Conservation (phyloP, 2,888 invertebrate genomes). For the Epsilonema sp. region DNA sequence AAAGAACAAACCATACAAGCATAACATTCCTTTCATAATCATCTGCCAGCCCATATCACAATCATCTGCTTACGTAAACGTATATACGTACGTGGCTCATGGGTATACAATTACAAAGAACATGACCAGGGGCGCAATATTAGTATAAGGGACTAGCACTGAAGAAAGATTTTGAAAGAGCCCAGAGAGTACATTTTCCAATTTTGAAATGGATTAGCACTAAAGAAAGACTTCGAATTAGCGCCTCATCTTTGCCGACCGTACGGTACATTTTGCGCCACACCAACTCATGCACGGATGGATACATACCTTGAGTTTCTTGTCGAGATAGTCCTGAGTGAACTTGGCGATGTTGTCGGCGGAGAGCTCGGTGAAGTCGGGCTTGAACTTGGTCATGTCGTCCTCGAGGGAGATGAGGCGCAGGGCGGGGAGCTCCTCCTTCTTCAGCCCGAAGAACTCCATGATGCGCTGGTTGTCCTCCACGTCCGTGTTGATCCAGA, state of each 20-base stretch:
- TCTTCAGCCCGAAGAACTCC: conserved; percentile 96
- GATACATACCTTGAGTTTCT: conserved; percentile 61
- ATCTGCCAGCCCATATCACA: background rate
- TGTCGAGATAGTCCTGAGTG: conserved; percentile 68
- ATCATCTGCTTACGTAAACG: too few relatives aligned
- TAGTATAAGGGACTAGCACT: too few relatives aligned
- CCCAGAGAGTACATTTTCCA: too few relatives aligned
- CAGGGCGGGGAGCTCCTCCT: conserved; percentile 44
- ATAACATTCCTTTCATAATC: background rate
- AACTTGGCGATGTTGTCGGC: conserved; percentile 56
- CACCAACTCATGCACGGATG: too few relatives aligned
- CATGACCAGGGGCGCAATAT: background rate
- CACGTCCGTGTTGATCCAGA: conserved; percentile 80
- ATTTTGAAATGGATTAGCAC: too few relatives aligned
- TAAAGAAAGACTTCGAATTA: too few relatives aligned
- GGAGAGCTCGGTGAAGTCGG: conserved; percentile 41
- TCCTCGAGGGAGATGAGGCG: conserved; percentile 73
- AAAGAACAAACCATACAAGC: background rate
- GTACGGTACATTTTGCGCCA: too few relatives aligned
- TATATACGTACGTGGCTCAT: too few relatives aligned
- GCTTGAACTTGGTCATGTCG: conserved; percentile 95
- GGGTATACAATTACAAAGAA: background rate
- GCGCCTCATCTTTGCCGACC: too few relatives aligned
- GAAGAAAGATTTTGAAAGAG: too few relatives aligned
- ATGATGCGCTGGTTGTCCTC: conserved; percentile 88